These are phyloP conservation scores for Eumacrocentrus americanus DNA, from an alignment of 2,888 invertebrate genomes.

Conservation along the genomic window DNA sequence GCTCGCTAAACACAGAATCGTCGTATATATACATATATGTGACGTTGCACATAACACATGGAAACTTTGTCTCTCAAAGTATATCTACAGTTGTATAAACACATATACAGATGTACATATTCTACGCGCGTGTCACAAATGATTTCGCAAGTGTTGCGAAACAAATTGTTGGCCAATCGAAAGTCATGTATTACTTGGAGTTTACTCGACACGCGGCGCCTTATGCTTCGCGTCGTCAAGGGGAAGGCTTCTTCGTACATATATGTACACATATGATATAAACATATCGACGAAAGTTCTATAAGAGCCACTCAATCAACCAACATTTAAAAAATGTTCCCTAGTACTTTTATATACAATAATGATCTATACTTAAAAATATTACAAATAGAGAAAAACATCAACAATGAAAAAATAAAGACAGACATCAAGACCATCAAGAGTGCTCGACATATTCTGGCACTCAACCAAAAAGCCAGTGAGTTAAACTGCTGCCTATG, in stretches of 20 bases:
- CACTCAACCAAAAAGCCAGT: constrained; percentile 5
- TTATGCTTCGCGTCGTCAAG: background rate
- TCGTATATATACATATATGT: too few species aligned
- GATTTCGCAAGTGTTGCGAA: constrained; percentile 28
- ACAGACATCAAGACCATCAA: background rate
- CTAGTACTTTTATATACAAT: background rate
- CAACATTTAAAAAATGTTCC: background rate
- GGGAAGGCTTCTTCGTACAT: constrained; percentile 10
- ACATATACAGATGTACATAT: constrained; percentile 12
- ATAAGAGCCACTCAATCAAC: constrained; percentile 3
- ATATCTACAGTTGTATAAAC: background rate
- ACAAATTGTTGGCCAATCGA: constrained; percentile 26
- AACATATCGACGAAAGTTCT: background rate
- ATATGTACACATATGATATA: background rate
- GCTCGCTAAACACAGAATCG: background rate
- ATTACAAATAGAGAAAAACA: background rate
- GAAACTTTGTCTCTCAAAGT: too few species aligned
- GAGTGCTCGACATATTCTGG: background rate
- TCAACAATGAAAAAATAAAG: background rate
- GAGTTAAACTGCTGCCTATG: background rate
- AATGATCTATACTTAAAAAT: background rate
- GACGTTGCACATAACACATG: too few species aligned
- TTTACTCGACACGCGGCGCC: background rate
- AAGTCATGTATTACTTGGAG: constrained; percentile 5
- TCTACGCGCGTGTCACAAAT: constrained; percentile 26